Evolutionary conservation across 2,113 vertebrate genomes (phyloP).

Genomic region (Eulemur macaco): DNA sequence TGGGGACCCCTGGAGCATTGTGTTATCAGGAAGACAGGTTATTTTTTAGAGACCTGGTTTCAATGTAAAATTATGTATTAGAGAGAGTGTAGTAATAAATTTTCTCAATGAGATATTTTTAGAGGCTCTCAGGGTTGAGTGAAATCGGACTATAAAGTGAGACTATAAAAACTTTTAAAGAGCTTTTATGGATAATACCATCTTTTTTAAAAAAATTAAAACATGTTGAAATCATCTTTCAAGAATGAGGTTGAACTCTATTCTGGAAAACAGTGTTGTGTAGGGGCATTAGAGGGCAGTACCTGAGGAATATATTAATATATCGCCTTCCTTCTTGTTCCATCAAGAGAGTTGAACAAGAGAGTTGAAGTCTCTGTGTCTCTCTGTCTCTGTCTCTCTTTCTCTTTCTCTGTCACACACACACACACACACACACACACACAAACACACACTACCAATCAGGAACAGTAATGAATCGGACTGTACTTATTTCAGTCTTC

Average conservation of each 20-base stretch:
- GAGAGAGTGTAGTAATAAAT: slow-evolving; percentile 59
- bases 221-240: slow-evolving; percentile 11
- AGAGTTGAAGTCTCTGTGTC: background rate
- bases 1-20: slow-evolving; percentile 50
- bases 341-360: background rate
- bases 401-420: background rate
- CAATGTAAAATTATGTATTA: slow-evolving; percentile 70
- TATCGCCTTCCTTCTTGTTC: background rate
- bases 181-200: slow-evolving; percentile 7
- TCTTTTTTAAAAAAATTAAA: slow-evolving; percentile 36
- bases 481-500: background rate
- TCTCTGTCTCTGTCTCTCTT: background rate
- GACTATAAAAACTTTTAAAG: slow-evolving; percentile 54
- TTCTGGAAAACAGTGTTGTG: background rate
- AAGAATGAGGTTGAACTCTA: background rate
- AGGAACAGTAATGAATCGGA: background rate
- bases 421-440: background rate
- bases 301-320: background rate
- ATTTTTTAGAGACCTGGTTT: slow-evolving; percentile 58
- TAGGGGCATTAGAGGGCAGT: background rate
- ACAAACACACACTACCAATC: no score
- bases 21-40: slow-evolving; percentile 73
- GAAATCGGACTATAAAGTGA: slow-evolving; percentile 67
- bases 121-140: slow-evolving; percentile 12
- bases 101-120: slow-evolving; percentile 60